Evolutionary conservation across 2,113 vertebrate genomes (phyloP).

Genomic region (Heliornis fulica): DNA sequence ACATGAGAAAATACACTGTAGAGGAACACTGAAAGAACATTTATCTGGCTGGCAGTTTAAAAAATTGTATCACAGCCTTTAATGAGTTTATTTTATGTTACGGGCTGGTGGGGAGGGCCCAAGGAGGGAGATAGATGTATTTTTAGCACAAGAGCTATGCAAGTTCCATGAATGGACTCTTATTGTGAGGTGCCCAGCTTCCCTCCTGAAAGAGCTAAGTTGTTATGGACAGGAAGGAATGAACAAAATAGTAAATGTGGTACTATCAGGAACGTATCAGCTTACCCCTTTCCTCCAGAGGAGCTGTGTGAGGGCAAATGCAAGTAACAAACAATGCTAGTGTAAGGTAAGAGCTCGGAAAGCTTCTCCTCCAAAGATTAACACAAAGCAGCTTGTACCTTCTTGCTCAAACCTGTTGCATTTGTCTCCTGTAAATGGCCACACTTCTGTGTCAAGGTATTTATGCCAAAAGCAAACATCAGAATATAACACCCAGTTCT

Average conservation of each 20-base stretch:
- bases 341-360: not conserved
- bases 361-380: not conserved
- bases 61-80: not conserved
- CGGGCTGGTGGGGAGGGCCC: not conserved
- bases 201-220: not conserved
- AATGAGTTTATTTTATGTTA: fast-evolving
- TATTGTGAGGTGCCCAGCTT: not conserved
- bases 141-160: not conserved
- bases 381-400: not conserved
- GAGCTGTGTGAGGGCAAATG: not conserved
- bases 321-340: not conserved
- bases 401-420: not conserved
- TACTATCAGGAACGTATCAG: not conserved
- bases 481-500: not conserved
- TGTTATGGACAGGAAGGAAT: not conserved
- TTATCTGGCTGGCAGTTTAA: not conserved
- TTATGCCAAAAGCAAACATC: not conserved
- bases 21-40: not conserved
- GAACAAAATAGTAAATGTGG: not conserved
- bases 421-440: not conserved
- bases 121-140: not conserved
- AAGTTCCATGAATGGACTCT: not conserved
- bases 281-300: not conserved
- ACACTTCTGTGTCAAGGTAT: fast-evolving
- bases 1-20: not conserved